These are phyloP conservation scores for Galendromus occidentalis DNA, from an alignment of 1,140 invertebrate species.

Conservation along the genomic window DNA sequence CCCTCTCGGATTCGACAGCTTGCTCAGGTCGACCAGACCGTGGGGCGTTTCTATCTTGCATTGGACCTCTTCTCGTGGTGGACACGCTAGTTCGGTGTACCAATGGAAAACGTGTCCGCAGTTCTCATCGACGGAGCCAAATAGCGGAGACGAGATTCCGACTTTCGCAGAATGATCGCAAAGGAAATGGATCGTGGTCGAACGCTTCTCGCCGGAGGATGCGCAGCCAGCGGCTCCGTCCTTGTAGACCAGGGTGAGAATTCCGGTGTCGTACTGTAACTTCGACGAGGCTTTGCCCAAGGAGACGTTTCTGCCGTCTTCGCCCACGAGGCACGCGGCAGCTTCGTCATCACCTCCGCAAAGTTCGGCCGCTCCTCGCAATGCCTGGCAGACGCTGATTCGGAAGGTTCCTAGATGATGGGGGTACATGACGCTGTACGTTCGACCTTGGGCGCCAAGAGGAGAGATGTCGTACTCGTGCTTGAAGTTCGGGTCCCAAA, in stretches of 20 bases:
- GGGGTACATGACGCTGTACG: conserved; percentile 16
- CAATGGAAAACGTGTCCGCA: not conserved
- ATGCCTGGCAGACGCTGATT: not conserved
- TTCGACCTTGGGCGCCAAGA: conserved; percentile 18
- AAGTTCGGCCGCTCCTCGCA: not conserved
- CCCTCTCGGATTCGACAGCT: conserved; percentile 19
- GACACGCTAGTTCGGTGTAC: conserved; percentile 7
- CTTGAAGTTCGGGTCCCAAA: conserved; percentile 24
- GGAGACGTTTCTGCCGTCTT: not conserved
- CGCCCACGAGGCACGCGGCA: not conserved
- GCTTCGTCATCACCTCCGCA: not conserved
- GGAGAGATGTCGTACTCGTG: conserved; percentile 24
- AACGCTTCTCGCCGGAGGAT: conserved; percentile 20
- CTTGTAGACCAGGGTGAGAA: conserved; percentile 22
- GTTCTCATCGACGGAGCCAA: not conserved
- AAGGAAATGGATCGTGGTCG: conserved; percentile 25
- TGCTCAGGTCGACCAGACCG: conserved; percentile 21
- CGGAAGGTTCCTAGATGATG: not conserved
- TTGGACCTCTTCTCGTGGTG: not conserved
- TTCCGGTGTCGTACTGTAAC: conserved; percentile 21
- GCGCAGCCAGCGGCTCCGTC: conserved; percentile 22
- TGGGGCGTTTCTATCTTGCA: not conserved
- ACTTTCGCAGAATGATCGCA: conserved; percentile 20
- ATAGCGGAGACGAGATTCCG: not conserved
- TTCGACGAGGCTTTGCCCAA: conserved; percentile 21